phyloP scores from a whole-genome alignment of 2,113 vertebrate genomes.

The Oreotrochilus melanogaster region DNA sequence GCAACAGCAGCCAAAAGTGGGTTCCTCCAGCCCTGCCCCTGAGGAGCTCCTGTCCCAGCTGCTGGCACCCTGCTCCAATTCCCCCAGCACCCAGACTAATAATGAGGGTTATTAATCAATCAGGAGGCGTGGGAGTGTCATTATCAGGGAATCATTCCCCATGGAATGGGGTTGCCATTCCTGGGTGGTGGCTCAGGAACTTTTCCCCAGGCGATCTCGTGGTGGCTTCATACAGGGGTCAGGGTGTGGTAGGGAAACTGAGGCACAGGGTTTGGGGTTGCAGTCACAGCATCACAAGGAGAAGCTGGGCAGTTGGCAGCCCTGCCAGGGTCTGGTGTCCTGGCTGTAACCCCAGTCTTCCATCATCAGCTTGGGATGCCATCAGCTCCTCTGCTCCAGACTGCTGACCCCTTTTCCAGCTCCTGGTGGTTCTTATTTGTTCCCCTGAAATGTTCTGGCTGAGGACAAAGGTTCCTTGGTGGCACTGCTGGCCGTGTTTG shows the following conservation, averaged over 20 bases:
- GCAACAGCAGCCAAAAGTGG: neutral
- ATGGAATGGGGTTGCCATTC: constrained; percentile 18
- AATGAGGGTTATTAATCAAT: neutral
- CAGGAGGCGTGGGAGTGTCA: neutral
- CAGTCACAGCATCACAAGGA: neutral
- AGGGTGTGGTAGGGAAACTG: neutral
- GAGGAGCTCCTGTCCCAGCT: fast-evolving
- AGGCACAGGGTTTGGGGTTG: neutral
- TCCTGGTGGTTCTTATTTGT: fast-evolving
- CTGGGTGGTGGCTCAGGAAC: neutral
- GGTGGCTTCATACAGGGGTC: neutral
- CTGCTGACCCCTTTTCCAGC: neutral
- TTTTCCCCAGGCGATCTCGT: neutral
- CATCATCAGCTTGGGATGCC: neutral
- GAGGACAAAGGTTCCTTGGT: neutral
- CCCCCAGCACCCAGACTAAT: neutral
- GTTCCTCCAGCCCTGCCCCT: neutral
- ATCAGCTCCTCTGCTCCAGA: neutral
- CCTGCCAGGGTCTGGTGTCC: neutral
- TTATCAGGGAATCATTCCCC: neutral
- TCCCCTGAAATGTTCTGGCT: neutral
- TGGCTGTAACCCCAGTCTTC: neutral
- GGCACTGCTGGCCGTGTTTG: fast-evolving
- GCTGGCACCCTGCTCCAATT: neutral
- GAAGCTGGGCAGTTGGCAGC: neutral